Base-by-base conservation (phyloP, 2,888 invertebrate genomes). In the Dolichomitus sp. region DNA sequence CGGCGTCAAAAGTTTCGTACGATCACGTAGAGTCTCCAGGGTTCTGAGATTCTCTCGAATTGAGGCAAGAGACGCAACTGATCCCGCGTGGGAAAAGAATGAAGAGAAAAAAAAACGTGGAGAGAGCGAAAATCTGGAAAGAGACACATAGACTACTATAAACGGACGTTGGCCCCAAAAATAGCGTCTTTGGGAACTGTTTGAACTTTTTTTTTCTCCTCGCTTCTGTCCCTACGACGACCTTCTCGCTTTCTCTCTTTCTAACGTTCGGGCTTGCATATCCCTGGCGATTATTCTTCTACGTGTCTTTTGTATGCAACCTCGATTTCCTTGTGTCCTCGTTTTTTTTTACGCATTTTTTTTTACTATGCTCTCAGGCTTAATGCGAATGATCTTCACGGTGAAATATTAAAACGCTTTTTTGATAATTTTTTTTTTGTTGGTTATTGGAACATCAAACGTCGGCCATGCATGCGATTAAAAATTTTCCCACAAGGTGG, bases 1-100 rank as follows among this genome's bases (percentile, higher is more conserved):
- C 89, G 84, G 85, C 81, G 86, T 83, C 76, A 84, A 69, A 92
- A 92, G 91, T 92, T 92, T 84, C 72, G 70, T 83, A 73, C 73
- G 84, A 83, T 81, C 83, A 69, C 81, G 76, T 84, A 73, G 83
- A 80, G 80, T 84, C 85, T 83, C 82, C 65, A 73, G 83, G 81
- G 81, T 79, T 85, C 83, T 61, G 83, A 84, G 88, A 91, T 87
- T 88, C 85, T 83, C 80, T 79, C 78, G 80, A 84, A 84, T 85
- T 83, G 76, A 66, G 77, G 81, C 70, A 70, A 72, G 66, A 66
- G 61, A 61, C 61, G 65, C 69, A 74, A 83, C 70, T 65, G 78
- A 81, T 79, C 59, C 59, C 81, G 79, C 63, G 76, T 76, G 61
- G 79, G 80, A 61, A 75, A 33, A n/a, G 59, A 57, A 17, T 12